Base-by-base conservation (phyloP, 2,888 invertebrate species). In the Parasteatoda lunata region DNA sequence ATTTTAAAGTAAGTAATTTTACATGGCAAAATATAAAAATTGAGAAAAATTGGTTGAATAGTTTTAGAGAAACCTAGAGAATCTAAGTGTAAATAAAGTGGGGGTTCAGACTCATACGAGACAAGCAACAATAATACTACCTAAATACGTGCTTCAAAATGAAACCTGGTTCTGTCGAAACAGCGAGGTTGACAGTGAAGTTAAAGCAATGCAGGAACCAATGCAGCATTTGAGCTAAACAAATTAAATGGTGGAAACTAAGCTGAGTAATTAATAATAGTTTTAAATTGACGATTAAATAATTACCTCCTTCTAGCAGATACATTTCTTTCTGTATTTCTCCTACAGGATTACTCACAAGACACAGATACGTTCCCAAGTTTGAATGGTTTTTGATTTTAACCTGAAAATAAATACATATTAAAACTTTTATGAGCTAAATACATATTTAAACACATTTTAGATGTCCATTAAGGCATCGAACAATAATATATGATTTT, bases 251-350 rank as follows among this genome's bases (percentile, higher is more conserved):
- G 13, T 64, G 13, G 4, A 15, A 3, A 15, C 64, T 0, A n/a
- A 7, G 4, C 0, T 5, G 4, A 4, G 8, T 5, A 8, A 9
- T 45, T 7, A 3, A n/a, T 15, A 49, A 15, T n/a, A 5, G 15
- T 47, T 13, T 13, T 11, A n/a, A 5, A n/a, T n/a, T n/a, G 47
- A 3, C 9, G 30, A 45, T 13, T 13, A 1, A 11, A 51, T 8
- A 59, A 8, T 89, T 89, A 84, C 84, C 80, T 84, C 84, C 87
- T 88, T 89, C 89, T 71, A 83, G 66, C 66, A 73, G 76, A 73
- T 77, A 87, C 15, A 88, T 70, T 73, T 79, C 83, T 70, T 78
- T 89, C 66, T 88, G 88, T 68, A 80, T 88, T 75, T 87, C 83
- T 45, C 88, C 85, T 7, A 85, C 84, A 5, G 73, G 47, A 65